A percentile compares a stretch with the other conserved stretches of the same genome.
Conservation (phyloP, 2,113 vertebrate genomes). For the Lophura nycthemera region DNA sequence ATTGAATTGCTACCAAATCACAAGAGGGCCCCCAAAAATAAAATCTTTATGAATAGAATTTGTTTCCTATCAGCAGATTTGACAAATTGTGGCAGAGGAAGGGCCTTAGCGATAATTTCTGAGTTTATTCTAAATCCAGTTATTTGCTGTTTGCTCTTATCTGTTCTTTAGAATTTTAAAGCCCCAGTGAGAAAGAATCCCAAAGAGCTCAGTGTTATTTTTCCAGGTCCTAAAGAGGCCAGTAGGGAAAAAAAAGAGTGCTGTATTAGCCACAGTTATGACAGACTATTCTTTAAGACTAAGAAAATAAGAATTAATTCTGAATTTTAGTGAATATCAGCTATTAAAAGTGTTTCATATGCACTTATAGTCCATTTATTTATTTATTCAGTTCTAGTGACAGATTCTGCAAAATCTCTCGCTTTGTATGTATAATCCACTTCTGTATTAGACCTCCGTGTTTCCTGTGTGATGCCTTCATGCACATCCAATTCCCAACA, state of each 20-base stretch:
- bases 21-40: slow-evolving; percentile 81
- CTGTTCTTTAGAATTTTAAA: slow-evolving; percentile 81
- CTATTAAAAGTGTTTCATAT: background rate
- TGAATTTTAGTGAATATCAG: background rate
- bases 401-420: slow-evolving; percentile 15
- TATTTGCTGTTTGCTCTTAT: slow-evolving; percentile 88
- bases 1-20: slow-evolving; percentile 98
- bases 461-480: background rate
- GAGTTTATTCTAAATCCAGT: slow-evolving; percentile 89
- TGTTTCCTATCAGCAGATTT: slow-evolving; percentile 96
- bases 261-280: background rate
- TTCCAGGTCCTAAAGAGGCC: slow-evolving; percentile 50
- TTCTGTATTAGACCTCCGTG: background rate
- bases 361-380: background rate
- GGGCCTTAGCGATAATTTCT: slow-evolving; percentile 88
- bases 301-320: slow-evolving; percentile 11
- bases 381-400: background rate
- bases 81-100: slow-evolving; percentile 95
- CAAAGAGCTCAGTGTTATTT: slow-evolving; percentile 54
- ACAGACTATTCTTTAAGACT: background rate
- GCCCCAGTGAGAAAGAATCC: slow-evolving; percentile 62
- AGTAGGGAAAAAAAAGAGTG: background rate
- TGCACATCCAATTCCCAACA: background rate
- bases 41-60: slow-evolving; percentile 95
- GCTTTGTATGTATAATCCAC: background rate